Evolutionary conservation across 2,888 invertebrate genomes (phyloP).

Genomic region (Acanthosepion pharaonis): DNA sequence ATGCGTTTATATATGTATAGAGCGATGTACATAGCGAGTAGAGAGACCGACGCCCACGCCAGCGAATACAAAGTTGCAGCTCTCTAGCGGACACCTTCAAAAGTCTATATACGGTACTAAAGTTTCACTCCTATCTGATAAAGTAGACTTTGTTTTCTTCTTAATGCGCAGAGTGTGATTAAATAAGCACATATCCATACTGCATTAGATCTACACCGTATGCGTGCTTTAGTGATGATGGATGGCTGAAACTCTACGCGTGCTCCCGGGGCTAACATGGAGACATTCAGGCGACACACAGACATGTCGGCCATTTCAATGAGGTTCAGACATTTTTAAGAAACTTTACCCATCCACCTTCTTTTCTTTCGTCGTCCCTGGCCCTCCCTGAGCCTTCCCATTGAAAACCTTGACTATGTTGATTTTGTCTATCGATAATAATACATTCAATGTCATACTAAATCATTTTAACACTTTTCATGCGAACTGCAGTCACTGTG

Average conservation of each 20-base stretch:
- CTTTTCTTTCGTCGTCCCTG: background rate
- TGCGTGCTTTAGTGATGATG: background rate
- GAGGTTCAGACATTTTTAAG: background rate
- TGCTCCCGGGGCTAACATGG: background rate
- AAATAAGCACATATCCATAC: background rate
- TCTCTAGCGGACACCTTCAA: background rate
- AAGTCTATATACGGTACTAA: background rate
- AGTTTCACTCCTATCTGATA: background rate
- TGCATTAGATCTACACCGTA: background rate
- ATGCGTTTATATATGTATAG: background rate
- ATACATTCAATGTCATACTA: background rate
- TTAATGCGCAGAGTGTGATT: background rate
- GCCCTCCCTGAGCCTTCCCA: background rate
- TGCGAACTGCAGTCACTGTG: background rate
- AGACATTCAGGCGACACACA: background rate
- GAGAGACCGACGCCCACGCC: background rate
- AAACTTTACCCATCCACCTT: background rate
- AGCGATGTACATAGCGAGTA: background rate
- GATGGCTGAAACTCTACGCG: background rate
- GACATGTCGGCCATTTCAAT: conserved; percentile 20
- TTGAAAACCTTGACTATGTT: background rate
- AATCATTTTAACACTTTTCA: conserved; percentile 20
- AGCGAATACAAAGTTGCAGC: background rate
- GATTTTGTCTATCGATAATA: background rate
- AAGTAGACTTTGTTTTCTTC: background rate